Conservation (phyloP, 2,797 vertebrate genomes). For the Danio kyathit region DNA sequence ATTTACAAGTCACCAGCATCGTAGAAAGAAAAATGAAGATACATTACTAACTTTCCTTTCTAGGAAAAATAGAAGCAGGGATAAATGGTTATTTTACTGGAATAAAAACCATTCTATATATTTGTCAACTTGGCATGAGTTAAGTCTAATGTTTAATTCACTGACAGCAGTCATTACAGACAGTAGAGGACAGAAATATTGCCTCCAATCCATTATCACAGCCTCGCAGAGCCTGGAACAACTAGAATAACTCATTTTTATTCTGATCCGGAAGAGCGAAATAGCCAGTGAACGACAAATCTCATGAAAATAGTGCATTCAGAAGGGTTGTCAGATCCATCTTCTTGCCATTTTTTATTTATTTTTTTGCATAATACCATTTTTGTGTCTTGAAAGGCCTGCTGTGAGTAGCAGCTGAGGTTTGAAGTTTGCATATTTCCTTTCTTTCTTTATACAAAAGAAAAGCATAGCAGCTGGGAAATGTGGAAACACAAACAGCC, state of each 20-base stretch:
- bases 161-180: slow-evolving; percentile 44
- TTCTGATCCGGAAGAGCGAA: slow-evolving; percentile 59
- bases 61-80: not conserved
- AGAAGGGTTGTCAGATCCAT: slow-evolving; percentile 64
- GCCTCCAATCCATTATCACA: slow-evolving; percentile 56
- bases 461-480: slow-evolving; percentile 17
- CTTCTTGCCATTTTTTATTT: slow-evolving; percentile 9
- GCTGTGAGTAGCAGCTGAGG: slow-evolving; percentile 57
- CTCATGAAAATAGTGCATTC: slow-evolving; percentile 64
- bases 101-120: slow-evolving; percentile 23
- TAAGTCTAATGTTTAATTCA: slow-evolving; percentile 41
- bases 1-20: not conserved
- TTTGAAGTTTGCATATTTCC: slow-evolving; percentile 70
- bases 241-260: slow-evolving; percentile 65
- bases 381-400: slow-evolving; percentile 58
- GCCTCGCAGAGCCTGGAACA: slow-evolving; percentile 59
- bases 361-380: slow-evolving; percentile 62
- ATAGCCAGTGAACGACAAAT: slow-evolving; percentile 62
- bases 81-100: slow-evolving; percentile 5
- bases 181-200: slow-evolving; percentile 53
- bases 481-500: slow-evolving; percentile 19
- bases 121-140: slow-evolving; percentile 33
- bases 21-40: slow-evolving; percentile 12
- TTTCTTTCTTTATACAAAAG: slow-evolving; percentile 58
- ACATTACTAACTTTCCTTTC: not conserved